Evolutionary conservation across 2,888 invertebrate species (phyloP).

Genomic region (Congeria kusceri): DNA sequence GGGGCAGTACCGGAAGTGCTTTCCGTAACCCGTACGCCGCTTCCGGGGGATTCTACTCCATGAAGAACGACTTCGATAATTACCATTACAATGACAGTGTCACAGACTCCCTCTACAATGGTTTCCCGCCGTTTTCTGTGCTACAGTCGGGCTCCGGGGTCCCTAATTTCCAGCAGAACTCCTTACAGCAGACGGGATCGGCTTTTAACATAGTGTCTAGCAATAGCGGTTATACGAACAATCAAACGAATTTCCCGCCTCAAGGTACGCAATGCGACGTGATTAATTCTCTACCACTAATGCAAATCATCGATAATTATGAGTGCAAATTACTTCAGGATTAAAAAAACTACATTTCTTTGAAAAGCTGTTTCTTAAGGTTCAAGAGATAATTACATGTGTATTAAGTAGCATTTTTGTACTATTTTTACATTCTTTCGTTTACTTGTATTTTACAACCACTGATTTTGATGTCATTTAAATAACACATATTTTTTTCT

Average conservation of each 20-base stretch:
- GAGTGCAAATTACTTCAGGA: no score
- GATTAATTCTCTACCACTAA: neutral
- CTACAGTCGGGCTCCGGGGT: constrained; percentile 52
- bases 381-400: no score
- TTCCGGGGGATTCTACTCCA: constrained; percentile 67
- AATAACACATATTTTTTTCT: no score
- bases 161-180: constrained; percentile 57
- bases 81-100: constrained; percentile 58
- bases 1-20: constrained; percentile 66
- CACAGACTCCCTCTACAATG: constrained; percentile 57
- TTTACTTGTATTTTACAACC: no score
- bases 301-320: no score
- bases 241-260: constrained; percentile 59
- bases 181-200: constrained; percentile 73
- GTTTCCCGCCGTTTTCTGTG: constrained; percentile 43
- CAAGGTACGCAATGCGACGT: constrained; percentile 31
- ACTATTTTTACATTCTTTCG: no score
- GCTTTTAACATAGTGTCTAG: constrained; percentile 81
- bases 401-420: no score
- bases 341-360: neutral
- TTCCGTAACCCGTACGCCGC: constrained; percentile 69
- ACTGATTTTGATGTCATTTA: no score
- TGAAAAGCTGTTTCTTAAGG: neutral
- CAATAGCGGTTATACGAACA: constrained; percentile 63
- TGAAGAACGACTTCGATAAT: constrained; percentile 74